phyloP scores from a whole-genome alignment of 2,797 vertebrate species.

The Melanogrammus aeglefinus region DNA sequence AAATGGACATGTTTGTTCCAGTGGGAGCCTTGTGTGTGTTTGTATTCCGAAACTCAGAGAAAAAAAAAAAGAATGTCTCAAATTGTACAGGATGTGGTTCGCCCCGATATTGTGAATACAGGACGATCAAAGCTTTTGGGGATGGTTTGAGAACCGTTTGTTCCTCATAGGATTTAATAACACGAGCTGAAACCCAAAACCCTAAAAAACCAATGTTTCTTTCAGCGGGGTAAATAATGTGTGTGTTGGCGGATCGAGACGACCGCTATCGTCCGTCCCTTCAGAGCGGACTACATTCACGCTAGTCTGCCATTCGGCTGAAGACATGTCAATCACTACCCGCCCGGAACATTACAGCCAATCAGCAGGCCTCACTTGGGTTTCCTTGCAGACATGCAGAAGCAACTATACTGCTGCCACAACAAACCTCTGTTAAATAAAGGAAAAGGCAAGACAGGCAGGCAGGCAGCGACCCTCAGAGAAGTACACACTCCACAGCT shows the following conservation, averaged over 20 bases:
- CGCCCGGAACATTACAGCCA: not conserved
- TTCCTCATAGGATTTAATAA: too few species aligned
- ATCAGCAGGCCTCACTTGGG: not conserved
- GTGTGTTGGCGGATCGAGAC: not conserved
- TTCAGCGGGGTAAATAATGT: not conserved
- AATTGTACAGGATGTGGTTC: too few species aligned
- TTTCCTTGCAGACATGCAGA: not conserved
- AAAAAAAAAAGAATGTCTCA: not conserved
- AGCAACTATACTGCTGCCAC: not conserved
- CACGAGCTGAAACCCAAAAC: too few species aligned
- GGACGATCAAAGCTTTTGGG: too few species aligned
- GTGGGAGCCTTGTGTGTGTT: conserved; percentile 4
- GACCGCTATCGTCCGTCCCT: too few species aligned
- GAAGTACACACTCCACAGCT: not conserved
- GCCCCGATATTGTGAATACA: too few species aligned
- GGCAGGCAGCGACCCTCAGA: not conserved
- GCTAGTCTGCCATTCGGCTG: not conserved
- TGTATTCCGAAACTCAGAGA: not conserved
- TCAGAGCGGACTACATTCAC: not conserved
- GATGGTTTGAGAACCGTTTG: too few species aligned
- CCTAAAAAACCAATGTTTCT: too few species aligned
- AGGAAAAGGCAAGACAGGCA: not conserved
- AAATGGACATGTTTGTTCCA: conserved; percentile 61
- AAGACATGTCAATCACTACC: not conserved
- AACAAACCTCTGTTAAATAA: not conserved